Evolutionary conservation across 2,113 vertebrate genomes (phyloP), one percentile per base, ranked within the genome.

Genomic region (Solea senegalensis): DNA sequence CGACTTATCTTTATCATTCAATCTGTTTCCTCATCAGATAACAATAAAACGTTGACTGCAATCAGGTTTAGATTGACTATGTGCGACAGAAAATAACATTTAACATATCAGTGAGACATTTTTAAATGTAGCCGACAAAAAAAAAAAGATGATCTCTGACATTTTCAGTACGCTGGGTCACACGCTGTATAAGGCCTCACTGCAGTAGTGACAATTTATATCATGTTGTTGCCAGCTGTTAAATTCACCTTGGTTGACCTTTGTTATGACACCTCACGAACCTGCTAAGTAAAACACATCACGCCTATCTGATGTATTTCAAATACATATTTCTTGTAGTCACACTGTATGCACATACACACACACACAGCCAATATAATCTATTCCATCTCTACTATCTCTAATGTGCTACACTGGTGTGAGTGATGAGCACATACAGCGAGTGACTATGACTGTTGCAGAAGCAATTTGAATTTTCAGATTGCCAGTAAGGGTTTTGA

Each of bases 391-490:
- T 65, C 64, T 66, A 43, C 73, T 64, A 53, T 67, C 69, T 77
- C 65, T 73, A 67, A 80, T 76, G 66, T 74, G 84, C 86, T 72
- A 71, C 66, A 56, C 46, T 65, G 8, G 50, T 53, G 56, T 78
- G 70, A 88, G 65, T 68, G 80, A 83, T 79, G 80, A 79, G 66
- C 72, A 70, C 63, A 65, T 69, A 63, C 64, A 80, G 67, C 86
- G 69, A 48, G n/a, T 34, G 54, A 70, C 59, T 46, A 67, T 80
- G 76, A 80, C 75, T 84, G 68, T 66, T 87, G 88, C 77, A 81
- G 78, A 88, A 83, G 80, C 80, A 89, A 92, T 92, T 91, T 81
- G 68, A 87, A 88, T 80, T 76, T 89, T 78, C 78, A 81, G 81
- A 89, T 81, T 89, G 74, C 72, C 51, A 41, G 44, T 56, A 81